Percentiles rank a stretch among this genome's conserved stretches.
Conservation (phyloP, 2,797 vertebrate species). For the Muscicapa comitata region DNA sequence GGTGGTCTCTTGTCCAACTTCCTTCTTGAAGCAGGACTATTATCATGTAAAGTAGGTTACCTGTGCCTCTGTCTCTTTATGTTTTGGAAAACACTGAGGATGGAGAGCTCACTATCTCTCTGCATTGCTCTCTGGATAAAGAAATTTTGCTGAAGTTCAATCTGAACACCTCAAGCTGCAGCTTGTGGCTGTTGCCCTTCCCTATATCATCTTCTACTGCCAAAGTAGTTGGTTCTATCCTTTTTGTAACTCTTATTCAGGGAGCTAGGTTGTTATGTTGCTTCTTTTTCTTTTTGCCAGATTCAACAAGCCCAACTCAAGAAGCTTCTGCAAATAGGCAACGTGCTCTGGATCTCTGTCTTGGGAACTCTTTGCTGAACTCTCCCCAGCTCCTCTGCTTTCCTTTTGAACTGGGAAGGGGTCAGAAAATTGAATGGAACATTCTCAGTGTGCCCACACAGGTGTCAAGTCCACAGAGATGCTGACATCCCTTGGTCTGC, state of each 20-base stretch:
- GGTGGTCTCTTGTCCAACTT: not conserved
- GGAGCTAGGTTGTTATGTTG: not conserved
- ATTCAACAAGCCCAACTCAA: not conserved
- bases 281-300: not conserved
- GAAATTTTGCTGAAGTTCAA: not conserved
- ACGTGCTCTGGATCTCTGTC: accelerated
- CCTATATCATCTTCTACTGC: not conserved
- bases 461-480: not conserved
- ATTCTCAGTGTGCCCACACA: not conserved
- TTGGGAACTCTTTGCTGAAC: not conserved
- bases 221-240: not conserved
- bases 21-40: not conserved
- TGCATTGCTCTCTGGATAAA: not conserved
- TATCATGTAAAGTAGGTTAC: not conserved
- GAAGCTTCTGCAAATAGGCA: not conserved
- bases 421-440: not conserved
- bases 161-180: not conserved
- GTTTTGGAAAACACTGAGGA: not conserved
- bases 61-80: not conserved
- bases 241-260: not conserved
- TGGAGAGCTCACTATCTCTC: not conserved
- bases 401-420: not conserved
- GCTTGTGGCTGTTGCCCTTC: not conserved
- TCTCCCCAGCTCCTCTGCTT: not conserved
- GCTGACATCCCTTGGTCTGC: not conserved